phyloP scores from a whole-genome alignment of 30 jellyfish, hydroid and myxozoan genomes.

The Nemopilema nomurai region DNA sequence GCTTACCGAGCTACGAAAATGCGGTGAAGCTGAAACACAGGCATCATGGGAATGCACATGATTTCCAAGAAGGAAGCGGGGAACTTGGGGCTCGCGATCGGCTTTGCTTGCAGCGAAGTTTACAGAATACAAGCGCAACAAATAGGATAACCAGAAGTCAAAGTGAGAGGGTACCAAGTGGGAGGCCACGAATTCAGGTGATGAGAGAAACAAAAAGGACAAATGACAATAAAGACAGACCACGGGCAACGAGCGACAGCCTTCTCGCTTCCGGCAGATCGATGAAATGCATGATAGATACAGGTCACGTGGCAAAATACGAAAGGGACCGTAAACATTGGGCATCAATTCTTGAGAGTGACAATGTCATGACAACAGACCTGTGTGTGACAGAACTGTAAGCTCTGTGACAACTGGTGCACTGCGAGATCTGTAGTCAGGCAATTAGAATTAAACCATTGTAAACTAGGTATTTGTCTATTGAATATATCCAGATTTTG shows the following conservation, averaged over 20 bases:
- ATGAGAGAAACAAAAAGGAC: background rate
- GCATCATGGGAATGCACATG: background rate
- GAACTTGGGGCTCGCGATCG: background rate
- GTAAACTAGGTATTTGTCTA: too few relatives aligned
- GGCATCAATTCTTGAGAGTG: slow-evolving; percentile 57
- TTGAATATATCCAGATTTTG: too few relatives aligned
- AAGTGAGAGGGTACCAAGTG: background rate
- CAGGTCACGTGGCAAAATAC: slow-evolving; percentile 83
- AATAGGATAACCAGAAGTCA: background rate
- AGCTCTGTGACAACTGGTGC: background rate
- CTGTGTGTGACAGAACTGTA: slow-evolving; percentile 87
- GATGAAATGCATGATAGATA: slow-evolving; percentile 71
- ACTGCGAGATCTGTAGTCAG: too few relatives aligned
- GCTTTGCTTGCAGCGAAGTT: background rate
- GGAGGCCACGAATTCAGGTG: background rate
- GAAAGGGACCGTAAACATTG: slow-evolving; percentile 71
- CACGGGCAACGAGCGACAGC: slow-evolving; percentile 85
- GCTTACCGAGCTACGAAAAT: background rate
- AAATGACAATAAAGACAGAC: background rate
- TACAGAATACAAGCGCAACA: background rate
- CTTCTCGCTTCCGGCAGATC: slow-evolving; percentile 61
- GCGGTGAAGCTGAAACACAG: background rate
- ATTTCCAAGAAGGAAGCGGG: background rate
- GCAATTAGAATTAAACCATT: too few relatives aligned
- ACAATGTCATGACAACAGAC: slow-evolving; percentile 66